Evolutionary conservation across 2,797 vertebrate species (phyloP), one percentile per base, ranked within the genome.

Genomic region (Spatula clypeata): DNA sequence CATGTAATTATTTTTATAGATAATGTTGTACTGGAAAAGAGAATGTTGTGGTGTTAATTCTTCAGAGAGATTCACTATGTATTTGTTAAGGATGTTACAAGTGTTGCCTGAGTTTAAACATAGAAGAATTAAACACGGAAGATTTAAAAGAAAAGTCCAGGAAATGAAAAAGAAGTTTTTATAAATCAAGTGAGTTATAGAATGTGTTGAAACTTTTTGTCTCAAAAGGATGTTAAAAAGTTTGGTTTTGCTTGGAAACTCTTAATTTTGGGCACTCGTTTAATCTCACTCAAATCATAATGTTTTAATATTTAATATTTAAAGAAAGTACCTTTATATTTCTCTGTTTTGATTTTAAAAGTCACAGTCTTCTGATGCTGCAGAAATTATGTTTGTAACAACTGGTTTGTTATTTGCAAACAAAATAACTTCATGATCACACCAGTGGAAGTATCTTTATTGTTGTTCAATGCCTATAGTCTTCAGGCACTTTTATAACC

Each of bases 161-260:
- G 71, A 84, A 32, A 2, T 3, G 19, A 26, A 86, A 73, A 83
- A 51, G 2, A 27, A 1, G 0, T 64, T 53, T 4, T 26, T 74
- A 47, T 11, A 6, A 82, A 47, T 79, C 9, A 27, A 47, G 4
- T 27, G 17, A 74, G 17, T 54, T 5, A 27, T 7, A 0, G 17
- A 24, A 2, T n/a, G 6, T 20, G 4, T 13, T 31, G n/a, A 53
- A 65, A 44, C 4, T 38, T 4, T 45, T 71, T 17, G 29, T 10
- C 13, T 34, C 23, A 57, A 38, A 2, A 27, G 7, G 11, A 34
- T 32, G 32, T 38, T 21, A 62, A 67, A 62, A 32, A 14, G 2
- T 1, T 32, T 17, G 9, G 0, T 2, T 38, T 61, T 86, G 1
- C 8, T 40, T 62, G 8, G 4, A 84, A 64, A 9, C 3, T 58